Conservation (phyloP, 2,797 vertebrate species). For the Sebastes trivittatus region DNA sequence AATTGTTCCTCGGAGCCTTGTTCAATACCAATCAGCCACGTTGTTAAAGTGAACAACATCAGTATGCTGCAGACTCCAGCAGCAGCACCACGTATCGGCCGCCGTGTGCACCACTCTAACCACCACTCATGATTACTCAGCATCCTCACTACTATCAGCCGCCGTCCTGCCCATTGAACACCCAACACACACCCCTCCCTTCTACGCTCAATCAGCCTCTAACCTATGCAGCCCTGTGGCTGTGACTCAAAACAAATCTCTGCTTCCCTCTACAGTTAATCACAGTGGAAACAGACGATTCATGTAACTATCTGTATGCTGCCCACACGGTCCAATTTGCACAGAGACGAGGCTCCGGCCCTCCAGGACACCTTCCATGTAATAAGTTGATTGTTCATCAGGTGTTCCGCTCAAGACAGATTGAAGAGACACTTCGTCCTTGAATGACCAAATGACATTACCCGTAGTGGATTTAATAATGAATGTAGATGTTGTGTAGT, state of each 20-base stretch:
- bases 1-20: slow-evolving; percentile 39
- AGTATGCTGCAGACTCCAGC: slow-evolving; percentile 37
- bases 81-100: slow-evolving; percentile 6
- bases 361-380: slow-evolving; percentile 14
- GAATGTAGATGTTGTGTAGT: not conserved
- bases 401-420: slow-evolving; percentile 22
- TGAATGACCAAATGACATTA: slow-evolving; percentile 20
- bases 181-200: not conserved
- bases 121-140: slow-evolving; percentile 41
- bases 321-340: slow-evolving; percentile 30
- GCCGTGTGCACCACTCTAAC: slow-evolving; percentile 31
- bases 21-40: slow-evolving; percentile 45
- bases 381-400: slow-evolving; percentile 38
- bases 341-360: not conserved
- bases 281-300: slow-evolving; percentile 38
- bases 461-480: slow-evolving; percentile 6
- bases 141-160: slow-evolving; percentile 34
- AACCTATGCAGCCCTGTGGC: not conserved
- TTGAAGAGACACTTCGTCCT: slow-evolving; percentile 26
- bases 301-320: slow-evolving; percentile 63
- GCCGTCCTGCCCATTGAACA: not conserved
- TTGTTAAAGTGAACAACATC: slow-evolving; percentile 59
- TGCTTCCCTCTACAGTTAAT: slow-evolving; percentile 48
- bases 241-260: slow-evolving; percentile 43
- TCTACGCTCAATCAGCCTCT: slow-evolving; percentile 9